A percentile compares a stretch with the other conserved stretches of the same genome.
Evolutionary conservation across 2,113 vertebrate species (phyloP).

Genomic region (Tragelaphus scriptus): DNA sequence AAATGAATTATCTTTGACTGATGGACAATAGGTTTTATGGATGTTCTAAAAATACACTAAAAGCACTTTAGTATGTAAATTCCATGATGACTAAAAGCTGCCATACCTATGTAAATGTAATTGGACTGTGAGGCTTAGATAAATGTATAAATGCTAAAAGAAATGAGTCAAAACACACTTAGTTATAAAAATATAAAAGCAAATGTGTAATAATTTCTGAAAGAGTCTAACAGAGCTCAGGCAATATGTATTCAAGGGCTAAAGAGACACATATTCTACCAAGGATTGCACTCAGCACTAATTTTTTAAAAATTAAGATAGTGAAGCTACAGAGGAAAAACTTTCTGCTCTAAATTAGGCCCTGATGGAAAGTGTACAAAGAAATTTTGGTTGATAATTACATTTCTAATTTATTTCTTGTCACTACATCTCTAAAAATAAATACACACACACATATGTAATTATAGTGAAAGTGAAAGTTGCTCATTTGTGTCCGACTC

Average conservation of each 20-base stretch:
- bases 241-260: background rate
- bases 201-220: slow-evolving; percentile 7
- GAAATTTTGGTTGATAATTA: slow-evolving; percentile 56
- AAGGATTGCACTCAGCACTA: background rate
- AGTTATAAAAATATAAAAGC: background rate
- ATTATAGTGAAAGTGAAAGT: background rate
- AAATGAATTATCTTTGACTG: slow-evolving; percentile 42
- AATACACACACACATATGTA: background rate
- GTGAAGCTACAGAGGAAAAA: slow-evolving; percentile 47
- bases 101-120: background rate
- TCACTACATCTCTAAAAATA: slow-evolving; percentile 59
- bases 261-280: background rate
- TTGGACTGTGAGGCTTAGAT: background rate
- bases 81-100: background rate
- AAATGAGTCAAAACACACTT: background rate
- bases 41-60: slow-evolving; percentile 20
- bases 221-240: background rate
- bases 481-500: background rate
- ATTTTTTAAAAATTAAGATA: background rate
- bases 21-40: slow-evolving; percentile 10
- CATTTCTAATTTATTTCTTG: slow-evolving; percentile 40
- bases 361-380: slow-evolving; percentile 27
- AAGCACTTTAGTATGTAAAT: slow-evolving; percentile 48
- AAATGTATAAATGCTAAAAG: background rate
- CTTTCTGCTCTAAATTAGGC: slow-evolving; percentile 38